Evolutionary conservation across 2,888 invertebrate genomes (phyloP).

Genomic region (Meiosimyza decipiens): DNA sequence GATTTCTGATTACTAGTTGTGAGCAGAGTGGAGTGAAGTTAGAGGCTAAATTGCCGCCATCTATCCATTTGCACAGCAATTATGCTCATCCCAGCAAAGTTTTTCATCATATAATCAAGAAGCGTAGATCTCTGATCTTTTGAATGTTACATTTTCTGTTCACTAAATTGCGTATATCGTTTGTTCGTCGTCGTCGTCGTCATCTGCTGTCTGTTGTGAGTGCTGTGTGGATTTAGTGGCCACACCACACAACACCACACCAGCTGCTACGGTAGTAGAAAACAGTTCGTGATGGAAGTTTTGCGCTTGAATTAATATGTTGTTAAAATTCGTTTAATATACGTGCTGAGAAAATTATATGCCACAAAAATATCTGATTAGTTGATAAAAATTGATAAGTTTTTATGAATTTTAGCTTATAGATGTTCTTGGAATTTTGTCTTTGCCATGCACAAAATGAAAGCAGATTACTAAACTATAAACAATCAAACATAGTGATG

Average conservation of each 20-base stretch:
- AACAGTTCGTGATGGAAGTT: background rate
- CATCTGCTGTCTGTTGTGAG: background rate
- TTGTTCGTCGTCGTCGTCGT: background rate
- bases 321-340: conserved; percentile 22
- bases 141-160: too few relatives aligned
- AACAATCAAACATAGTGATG: too few relatives aligned
- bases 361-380: background rate
- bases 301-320: conserved; percentile 20
- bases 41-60: conserved; percentile 28
- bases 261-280: too few relatives aligned
- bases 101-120: conserved; percentile 14
- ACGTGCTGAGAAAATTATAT: conserved; percentile 13
- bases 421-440: too few relatives aligned
- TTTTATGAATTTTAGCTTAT: too few relatives aligned
- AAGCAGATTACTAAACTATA: too few relatives aligned
- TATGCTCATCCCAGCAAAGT: conserved; percentile 27
- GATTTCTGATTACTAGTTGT: conserved; percentile 25
- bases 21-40: conserved; percentile 10
- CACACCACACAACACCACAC: background rate
- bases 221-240: conserved; percentile 26
- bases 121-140: too few relatives aligned
- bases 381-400: too few relatives aligned
- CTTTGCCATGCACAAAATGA: too few relatives aligned
- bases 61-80: conserved; percentile 33
- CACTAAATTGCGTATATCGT: too few relatives aligned